Evolutionary conservation across 2,113 vertebrate species (phyloP), one percentile per base, ranked within the genome.

Genomic region (Scolopax mira): DNA sequence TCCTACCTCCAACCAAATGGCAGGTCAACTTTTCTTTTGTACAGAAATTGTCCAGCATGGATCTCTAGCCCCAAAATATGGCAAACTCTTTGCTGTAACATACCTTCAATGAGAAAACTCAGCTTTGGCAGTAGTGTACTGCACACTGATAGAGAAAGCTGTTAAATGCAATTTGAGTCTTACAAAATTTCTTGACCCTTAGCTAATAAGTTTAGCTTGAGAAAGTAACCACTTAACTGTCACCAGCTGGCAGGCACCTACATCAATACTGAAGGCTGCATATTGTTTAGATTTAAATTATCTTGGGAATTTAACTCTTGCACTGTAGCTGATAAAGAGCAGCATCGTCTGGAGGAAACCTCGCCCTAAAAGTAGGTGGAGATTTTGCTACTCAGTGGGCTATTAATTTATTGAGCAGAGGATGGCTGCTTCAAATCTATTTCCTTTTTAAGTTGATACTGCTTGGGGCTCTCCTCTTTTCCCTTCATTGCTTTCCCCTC

Each of bases 241-340:
- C 95, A 93, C 89, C 92, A 96, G 91, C 87, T 97, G 97, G 91
- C 80, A 96, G 92, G 75, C 88, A 97, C 84, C 88, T 71, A 39
- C 46, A 61, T 25, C 75, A 89, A 44, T 79, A 85, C 90, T 96
- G 70, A 89, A 74, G 90, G 90, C 79, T 95, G 79, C 88, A 79
- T 55, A 28, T 52, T 94, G 90, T 96, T 97, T 92, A 73, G 67
- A 81, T 96, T 97, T 85, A 67, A 85, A 60, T 90, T 90, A 90
- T 90, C 86, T 90, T 75, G 87, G 79, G 89, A 96, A 79, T 96
- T 93, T 71, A 90, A 91, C 77, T 96, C 75, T 81, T 96, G 66
- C 21, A 16, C 22, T 71, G 55, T 27, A 88, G 73, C 64, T 80
- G 94, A 87, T 84, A 62, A 64, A 87, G 44, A 94, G 79, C 69